Percentiles rank a stretch among this genome's conserved stretches.
phyloP scores from a whole-genome alignment of 2,797 vertebrate species.

The Cacajao melanocephalus region DNA sequence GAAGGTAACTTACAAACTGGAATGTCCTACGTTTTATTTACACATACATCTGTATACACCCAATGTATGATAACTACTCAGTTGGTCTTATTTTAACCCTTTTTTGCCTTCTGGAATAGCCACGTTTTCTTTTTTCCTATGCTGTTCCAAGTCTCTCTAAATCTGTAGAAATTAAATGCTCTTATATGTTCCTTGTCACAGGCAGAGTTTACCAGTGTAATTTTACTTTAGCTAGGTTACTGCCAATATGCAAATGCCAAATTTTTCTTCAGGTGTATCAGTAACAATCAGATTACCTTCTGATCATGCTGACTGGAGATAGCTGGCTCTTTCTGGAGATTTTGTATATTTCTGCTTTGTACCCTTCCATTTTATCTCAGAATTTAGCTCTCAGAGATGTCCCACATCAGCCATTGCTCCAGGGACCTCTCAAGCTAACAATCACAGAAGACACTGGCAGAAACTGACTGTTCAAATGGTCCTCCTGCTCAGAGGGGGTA shows the following conservation, averaged over 20 bases:
- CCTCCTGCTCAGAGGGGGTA: not conserved
- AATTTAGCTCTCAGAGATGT: not conserved
- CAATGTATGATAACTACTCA: not conserved
- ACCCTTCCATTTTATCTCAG: not conserved
- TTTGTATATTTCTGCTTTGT: not conserved
- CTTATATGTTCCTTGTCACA: not conserved
- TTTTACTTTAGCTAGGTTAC: not conserved
- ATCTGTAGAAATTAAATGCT: not conserved
- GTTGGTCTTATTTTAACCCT: not conserved
- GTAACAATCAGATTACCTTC: not conserved
- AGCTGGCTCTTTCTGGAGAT: not conserved
- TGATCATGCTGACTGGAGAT: not conserved
- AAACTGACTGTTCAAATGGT: not conserved
- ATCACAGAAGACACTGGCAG: not conserved
- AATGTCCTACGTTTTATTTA: not conserved
- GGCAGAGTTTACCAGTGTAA: not conserved
- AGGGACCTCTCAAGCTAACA: not conserved
- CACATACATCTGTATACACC: not conserved
- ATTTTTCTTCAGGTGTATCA: not conserved
- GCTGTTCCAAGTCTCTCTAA: not conserved
- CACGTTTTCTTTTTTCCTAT: not conserved
- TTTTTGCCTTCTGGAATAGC: not conserved
- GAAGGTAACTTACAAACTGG: not conserved
- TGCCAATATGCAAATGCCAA: not conserved
- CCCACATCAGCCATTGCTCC: not conserved